Percentiles rank a stretch among this genome's conserved stretches.
Conservation (phyloP, 2,888 invertebrate species). For the Sthenelais limicola region DNA sequence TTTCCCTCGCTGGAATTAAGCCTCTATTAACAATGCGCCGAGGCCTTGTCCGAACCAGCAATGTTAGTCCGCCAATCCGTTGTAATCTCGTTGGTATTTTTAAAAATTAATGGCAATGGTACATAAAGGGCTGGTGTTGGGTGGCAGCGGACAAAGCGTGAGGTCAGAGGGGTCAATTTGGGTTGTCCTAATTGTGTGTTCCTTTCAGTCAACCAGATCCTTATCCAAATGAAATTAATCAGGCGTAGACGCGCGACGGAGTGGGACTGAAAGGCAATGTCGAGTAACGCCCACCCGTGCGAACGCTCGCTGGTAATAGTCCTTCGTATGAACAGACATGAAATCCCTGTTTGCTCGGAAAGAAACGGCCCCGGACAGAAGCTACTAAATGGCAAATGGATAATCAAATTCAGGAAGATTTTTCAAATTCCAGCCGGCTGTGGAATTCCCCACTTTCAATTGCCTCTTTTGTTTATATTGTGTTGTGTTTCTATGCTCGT, state of each 20-base stretch:
- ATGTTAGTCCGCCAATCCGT: no score
- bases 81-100: background rate
- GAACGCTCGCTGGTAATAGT: no score
- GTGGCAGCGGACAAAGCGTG: constrained; percentile 11
- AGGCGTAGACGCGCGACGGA: background rate
- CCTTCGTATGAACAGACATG: constrained; percentile 13
- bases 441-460: constrained; percentile 10
- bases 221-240: constrained; percentile 16
- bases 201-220: constrained; percentile 25
- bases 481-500: no score
- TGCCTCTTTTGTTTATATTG: constrained; percentile 13
- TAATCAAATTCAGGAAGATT: constrained; percentile 28
- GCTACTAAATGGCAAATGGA: constrained; percentile 28
- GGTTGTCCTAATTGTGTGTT: constrained; percentile 28
- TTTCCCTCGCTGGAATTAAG: no score
- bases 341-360: constrained; percentile 9
- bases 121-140: constrained; percentile 8
- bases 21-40: no score
- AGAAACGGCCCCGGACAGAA: background rate
- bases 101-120: background rate
- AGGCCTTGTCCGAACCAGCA: no score
- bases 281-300: background rate
- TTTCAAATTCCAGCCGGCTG: constrained; percentile 37
- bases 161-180: constrained; percentile 11
- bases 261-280: constrained; percentile 21